Evolutionary conservation across 2,113 vertebrate species (phyloP), one percentile per base, ranked within the genome.

Genomic region (Stigmatopora nigra): DNA sequence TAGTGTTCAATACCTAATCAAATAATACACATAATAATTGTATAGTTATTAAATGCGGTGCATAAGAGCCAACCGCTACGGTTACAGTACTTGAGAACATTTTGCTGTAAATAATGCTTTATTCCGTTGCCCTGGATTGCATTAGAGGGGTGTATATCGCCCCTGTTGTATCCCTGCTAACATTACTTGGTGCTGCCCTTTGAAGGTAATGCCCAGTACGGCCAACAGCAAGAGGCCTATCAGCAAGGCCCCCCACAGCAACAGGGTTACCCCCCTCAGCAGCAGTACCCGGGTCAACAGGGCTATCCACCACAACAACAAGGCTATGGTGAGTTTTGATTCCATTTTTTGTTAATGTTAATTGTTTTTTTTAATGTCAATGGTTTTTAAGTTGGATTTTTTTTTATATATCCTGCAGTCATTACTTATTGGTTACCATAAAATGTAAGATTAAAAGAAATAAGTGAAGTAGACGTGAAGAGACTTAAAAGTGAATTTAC

Each of bases 151-250:
- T 7, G 1, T 61, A 20, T 31, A 31, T 41, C 1, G 17, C 36
- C 36, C 11, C 57, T 10, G 10, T 60, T 44, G 17, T 48, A 8
- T 48, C 46, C 25, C 19, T 20, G 62, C 61, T 88, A 44, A 80
- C 61, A 58, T 64, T 63, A 8, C 53, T 19, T 72, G 64, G 41
- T 70, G 46, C 71, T 78, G 20, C 84, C 38, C 67, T 72, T 83
- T 89, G 65, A 90, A 99, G 97, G 95, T 87, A 96, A 94, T 56
- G 84, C 97, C 0, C 97, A 98, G 52, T 99, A 99, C 35, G 91
- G 91, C 80, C 95, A 98, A 73, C 95, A 98, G 79, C 97, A 97
- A 82, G 97, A 99, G 76, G 89, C 97, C 0, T 99, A 99, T 86
- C 97, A 90, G 81, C 91, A 97, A 89, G 96, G 93, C 77, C 95